These are phyloP conservation scores for Lasioglossum albipes DNA, from an alignment of 1,140 invertebrate genomes.

Conservation along the genomic window DNA sequence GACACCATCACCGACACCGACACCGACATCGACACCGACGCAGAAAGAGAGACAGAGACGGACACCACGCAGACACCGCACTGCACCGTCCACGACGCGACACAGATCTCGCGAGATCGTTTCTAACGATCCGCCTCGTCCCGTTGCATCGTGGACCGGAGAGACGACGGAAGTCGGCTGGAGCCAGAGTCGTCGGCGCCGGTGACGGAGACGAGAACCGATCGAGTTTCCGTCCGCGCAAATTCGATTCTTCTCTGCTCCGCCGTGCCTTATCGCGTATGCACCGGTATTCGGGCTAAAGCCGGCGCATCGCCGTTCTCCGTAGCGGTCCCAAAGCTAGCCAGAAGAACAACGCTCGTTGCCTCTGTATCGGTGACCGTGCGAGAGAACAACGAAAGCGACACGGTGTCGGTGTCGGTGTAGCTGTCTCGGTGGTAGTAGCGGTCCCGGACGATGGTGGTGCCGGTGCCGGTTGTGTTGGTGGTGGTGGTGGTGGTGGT, in stretches of 20 bases:
- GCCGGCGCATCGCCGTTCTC: not conserved
- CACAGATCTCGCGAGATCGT: constrained; percentile 35
- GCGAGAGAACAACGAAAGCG: constrained; percentile 9
- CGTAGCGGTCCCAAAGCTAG: not conserved
- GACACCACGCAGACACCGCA: not conserved
- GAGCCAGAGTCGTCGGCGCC: no score
- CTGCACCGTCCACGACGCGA: not conserved
- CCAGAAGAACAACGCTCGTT: not conserved
- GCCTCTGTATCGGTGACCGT: no score
- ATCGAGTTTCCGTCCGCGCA: not conserved
- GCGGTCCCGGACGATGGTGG: not conserved
- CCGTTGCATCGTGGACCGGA: constrained; percentile 16
- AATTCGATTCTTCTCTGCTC: not conserved
- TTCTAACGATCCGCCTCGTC: constrained; percentile 23
- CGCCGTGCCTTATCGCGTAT: not conserved
- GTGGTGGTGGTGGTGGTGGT: constrained; percentile 12
- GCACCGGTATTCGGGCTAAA: not conserved
- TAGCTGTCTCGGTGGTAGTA: no score
- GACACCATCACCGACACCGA: constrained; percentile 47
- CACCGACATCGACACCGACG: constrained; percentile 3
- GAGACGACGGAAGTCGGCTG: not conserved
- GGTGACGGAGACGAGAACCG: no score
- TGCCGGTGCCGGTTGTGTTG: not conserved
- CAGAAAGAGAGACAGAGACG: no score
- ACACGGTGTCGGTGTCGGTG: no score